Conservation (phyloP, 2,797 vertebrate species). For the Echeneis naucrates region DNA sequence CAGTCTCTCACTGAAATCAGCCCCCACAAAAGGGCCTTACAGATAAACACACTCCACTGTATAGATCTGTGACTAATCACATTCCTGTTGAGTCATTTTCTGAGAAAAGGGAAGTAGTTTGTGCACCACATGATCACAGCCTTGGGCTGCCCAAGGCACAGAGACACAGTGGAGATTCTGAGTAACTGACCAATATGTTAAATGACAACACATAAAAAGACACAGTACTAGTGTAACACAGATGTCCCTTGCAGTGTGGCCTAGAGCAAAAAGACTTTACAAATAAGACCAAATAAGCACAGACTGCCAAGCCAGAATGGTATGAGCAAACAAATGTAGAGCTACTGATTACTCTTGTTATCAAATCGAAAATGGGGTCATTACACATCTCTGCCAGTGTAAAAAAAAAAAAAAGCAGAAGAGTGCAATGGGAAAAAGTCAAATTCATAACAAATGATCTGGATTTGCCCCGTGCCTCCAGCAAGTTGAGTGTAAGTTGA, state of each 20-base stretch:
- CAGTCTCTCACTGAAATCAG: conserved; percentile 28
- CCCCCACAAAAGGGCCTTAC: conserved; percentile 33
- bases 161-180: conserved; percentile 49
- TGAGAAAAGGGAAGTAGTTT: conserved; percentile 69
- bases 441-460: neutral
- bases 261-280: neutral
- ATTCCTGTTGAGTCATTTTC: conserved; percentile 81
- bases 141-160: conserved; percentile 47
- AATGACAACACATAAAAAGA: conserved; percentile 56
- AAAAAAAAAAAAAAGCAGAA: neutral
- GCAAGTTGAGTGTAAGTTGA: neutral
- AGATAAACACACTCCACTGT: conserved; percentile 59
- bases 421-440: neutral
- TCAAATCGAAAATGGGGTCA: neutral
- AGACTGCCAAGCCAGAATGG: neutral
- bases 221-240: conserved; percentile 26
- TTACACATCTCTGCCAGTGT: too few species aligned
- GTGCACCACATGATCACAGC: conserved; percentile 70
- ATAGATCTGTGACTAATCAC: conserved; percentile 72
- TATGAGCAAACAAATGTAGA: neutral
- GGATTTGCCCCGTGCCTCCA: neutral
- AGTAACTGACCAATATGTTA: conserved; percentile 48
- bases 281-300: conserved; percentile 20
- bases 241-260: conserved; percentile 10
- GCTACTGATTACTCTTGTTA: neutral